A percentile compares a stretch with the other conserved stretches of the same genome.
phyloP scores from a whole-genome alignment of 2,797 vertebrate species.

The Siniperca scherzeri region DNA sequence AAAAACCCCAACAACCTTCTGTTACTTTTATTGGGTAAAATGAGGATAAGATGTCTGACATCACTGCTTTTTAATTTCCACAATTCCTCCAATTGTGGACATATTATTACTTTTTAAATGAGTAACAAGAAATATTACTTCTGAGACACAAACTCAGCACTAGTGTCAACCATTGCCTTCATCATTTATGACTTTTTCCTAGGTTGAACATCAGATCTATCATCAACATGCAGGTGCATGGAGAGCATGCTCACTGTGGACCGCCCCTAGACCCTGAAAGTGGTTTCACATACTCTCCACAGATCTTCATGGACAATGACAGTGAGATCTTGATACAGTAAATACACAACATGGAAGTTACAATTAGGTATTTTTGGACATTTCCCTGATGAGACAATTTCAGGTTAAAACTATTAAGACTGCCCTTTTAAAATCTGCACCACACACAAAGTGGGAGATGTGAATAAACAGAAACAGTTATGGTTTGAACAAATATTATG shows the following conservation, averaged over 20 bases:
- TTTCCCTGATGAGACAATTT: neutral
- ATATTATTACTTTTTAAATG: neutral
- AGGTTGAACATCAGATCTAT: slow-evolving; percentile 88
- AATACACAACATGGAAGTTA: neutral
- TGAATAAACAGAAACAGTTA: neutral
- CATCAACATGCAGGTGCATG: slow-evolving; percentile 89
- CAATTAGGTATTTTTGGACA: neutral
- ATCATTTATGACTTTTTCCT: slow-evolving; percentile 6
- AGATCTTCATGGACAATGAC: slow-evolving; percentile 89
- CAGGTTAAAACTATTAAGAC: neutral
- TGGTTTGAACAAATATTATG: neutral
- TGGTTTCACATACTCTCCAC: slow-evolving; percentile 89
- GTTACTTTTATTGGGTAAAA: neutral
- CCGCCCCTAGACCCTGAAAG: slow-evolving; percentile 82
- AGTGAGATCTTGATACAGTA: slow-evolving; percentile 77
- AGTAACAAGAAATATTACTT: neutral
- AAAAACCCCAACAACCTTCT: too few relatives aligned
- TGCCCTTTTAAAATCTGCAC: neutral
- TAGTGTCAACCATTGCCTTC: neutral
- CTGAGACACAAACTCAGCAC: neutral
- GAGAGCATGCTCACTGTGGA: slow-evolving; percentile 89
- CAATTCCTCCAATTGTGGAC: neutral
- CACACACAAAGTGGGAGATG: neutral
- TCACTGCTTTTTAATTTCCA: slow-evolving; percentile 7
- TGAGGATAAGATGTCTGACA: neutral